Evolutionary conservation across 2,797 vertebrate species (phyloP), one percentile per base, ranked within the genome.

Genomic region (Sphenodon punctatus): DNA sequence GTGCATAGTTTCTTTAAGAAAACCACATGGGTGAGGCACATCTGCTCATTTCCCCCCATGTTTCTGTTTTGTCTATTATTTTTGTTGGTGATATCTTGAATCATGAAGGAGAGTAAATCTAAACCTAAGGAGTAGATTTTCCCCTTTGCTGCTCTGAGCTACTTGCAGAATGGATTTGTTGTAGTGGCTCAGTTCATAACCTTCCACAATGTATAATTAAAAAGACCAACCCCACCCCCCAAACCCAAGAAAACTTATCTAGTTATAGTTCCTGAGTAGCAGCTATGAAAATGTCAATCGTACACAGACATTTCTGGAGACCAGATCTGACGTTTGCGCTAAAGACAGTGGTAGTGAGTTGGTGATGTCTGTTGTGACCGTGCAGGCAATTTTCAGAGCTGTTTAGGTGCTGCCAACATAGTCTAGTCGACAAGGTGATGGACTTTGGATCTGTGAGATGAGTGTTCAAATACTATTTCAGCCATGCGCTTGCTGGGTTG

Each of bases 121-220:
- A 89, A 89, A 72, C 45, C 7, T n/a, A 80, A 75, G 46, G 10
- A 73, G 60, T 85, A 78, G 43, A 45, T 6, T 72, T 87, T 86
- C 77, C 15, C 75, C 88, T 90, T 60, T n/a, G n/a, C n/a, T n/a
- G n/a, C 79, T 69, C 5, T 38, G 53, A 75, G 34, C 45, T 84
- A 39, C 67, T 87, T 69, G 80, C 2, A 55, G 78, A 92, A 84
- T 88, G 88, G 84, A 64, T 86, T 77, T 90, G 73, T 87, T 93
- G 73, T 80, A 82, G 70, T 81, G 80, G 82, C 45, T 55, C 30
- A 82, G 85, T 82, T 30, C 49, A 72, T 84, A 80, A 78, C 67
- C 65, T 87, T 82, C 75, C 83, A 63, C 27, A 36, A n/a, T 43
- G 60, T 45, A 78, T 87, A 69, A 88, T 82, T 65, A 90, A 91